Percentiles rank a stretch among this genome's conserved stretches.
phyloP scores from a whole-genome alignment of 2,797 vertebrate genomes.

The Odontamblyopus lacepedii region DNA sequence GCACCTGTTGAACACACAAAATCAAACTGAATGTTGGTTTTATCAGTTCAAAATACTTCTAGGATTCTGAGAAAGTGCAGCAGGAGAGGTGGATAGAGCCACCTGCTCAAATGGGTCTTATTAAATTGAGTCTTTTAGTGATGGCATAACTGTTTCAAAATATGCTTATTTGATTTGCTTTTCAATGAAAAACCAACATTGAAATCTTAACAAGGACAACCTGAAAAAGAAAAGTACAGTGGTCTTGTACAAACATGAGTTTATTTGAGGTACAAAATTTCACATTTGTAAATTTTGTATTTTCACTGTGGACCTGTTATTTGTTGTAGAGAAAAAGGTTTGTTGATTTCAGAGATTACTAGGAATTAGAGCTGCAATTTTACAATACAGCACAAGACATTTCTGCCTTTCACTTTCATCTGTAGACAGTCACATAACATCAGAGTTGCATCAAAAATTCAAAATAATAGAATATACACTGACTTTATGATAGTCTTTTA shows the following conservation, averaged over 20 bases:
- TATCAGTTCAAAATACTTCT: not conserved
- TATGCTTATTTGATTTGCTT: not conserved
- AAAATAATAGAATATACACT: not conserved
- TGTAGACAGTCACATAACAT: not conserved
- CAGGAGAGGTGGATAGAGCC: not conserved
- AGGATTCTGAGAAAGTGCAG: not conserved
- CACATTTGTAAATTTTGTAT: not conserved
- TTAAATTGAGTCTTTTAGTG: not conserved
- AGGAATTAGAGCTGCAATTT: not conserved
- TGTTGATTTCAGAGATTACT: not conserved
- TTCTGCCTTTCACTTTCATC: not conserved
- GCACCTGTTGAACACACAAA: not conserved
- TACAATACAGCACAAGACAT: not conserved
- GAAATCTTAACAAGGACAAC: not conserved
- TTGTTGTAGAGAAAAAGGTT: not conserved
- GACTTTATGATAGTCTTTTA: too few relatives aligned
- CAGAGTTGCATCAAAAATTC: not conserved
- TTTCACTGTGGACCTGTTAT: not conserved
- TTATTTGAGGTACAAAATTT: not conserved
- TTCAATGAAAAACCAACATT: not conserved
- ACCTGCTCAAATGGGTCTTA: not conserved
- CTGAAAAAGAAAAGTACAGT: not conserved
- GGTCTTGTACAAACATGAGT: not conserved
- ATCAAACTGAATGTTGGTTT: slow-evolving; percentile 12
- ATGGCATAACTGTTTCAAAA: not conserved